A percentile compares a stretch with the other conserved stretches of the same genome.
Conservation (phyloP, 1,140 invertebrate genomes). For the Neodiprion fabricii region DNA sequence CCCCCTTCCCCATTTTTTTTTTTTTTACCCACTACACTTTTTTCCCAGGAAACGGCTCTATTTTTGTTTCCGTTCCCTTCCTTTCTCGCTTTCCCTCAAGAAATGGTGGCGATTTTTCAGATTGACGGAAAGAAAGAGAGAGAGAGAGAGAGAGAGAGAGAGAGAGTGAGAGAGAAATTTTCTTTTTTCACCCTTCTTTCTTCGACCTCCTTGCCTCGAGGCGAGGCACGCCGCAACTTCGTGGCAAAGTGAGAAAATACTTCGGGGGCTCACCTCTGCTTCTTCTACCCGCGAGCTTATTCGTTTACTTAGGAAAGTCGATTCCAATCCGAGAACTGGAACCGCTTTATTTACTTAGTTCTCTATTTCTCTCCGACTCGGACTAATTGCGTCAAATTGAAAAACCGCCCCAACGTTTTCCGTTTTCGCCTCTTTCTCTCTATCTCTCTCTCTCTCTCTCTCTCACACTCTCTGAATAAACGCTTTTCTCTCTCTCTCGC, state of each 20-base stretch:
- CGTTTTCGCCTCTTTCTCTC: neutral
- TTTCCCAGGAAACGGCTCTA: too few relatives aligned
- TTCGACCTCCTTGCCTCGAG: neutral
- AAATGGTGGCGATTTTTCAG: neutral
- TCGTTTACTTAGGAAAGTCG: slow-evolving; percentile 7
- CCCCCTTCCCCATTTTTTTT: too few relatives aligned
- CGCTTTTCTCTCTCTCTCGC: neutral
- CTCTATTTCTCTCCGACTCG: slow-evolving; percentile 2
- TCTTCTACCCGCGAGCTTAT: neutral
- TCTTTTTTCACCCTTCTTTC: neutral
- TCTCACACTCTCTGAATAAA: neutral
- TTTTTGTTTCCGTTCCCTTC: neutral
- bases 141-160: slow-evolving; percentile 4
- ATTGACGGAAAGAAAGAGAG: neutral
- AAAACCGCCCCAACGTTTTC: neutral
- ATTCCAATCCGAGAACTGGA: neutral
- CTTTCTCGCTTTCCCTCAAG: slow-evolving; percentile 7
- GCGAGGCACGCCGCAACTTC: neutral
- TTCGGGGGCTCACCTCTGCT: neutral
- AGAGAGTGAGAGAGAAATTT: neutral
- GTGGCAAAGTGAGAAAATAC: neutral
- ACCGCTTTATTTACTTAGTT: slow-evolving; percentile 5
- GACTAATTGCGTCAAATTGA: slow-evolving; percentile 5
- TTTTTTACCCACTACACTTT: too few relatives aligned
- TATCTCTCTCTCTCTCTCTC: neutral